Percentiles rank a stretch among this genome's conserved stretches.
Evolutionary conservation across 2,797 vertebrate genomes (phyloP).

Genomic region (Fistularia commersonii): DNA sequence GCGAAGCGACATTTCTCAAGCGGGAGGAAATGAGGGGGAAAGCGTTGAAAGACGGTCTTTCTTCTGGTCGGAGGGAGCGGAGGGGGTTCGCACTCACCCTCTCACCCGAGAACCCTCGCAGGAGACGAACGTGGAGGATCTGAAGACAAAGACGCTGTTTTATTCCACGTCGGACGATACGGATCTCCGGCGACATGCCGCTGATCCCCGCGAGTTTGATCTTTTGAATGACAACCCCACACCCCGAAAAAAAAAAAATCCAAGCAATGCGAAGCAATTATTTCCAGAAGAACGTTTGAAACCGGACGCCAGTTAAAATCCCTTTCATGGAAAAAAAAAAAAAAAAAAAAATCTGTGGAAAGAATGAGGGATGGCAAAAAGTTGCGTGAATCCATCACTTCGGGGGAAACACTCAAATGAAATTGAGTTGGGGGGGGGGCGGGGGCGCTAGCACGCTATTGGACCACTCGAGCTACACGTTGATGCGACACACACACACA

Average conservation of each 20-base stretch:
- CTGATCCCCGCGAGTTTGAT: too few relatives aligned
- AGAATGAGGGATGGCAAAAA: constrained; percentile 2
- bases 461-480: too few relatives aligned
- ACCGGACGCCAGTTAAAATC: not conserved
- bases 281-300: not conserved
- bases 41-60: constrained; percentile 58
- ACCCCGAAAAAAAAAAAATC: too few relatives aligned
- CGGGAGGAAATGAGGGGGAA: constrained; percentile 44
- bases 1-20: constrained; percentile 68
- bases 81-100: too few relatives aligned
- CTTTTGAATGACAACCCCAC: too few relatives aligned
- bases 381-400: constrained; percentile 15
- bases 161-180: constrained; percentile 32
- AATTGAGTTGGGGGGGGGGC: too few relatives aligned
- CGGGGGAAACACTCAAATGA: too few relatives aligned
- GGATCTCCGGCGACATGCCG: too few relatives aligned
- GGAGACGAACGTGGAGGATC: constrained; percentile 23
- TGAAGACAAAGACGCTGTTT: constrained; percentile 56
- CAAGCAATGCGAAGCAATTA: not conserved
- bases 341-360: too few relatives aligned
- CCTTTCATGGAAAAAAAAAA: too few relatives aligned
- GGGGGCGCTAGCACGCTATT: too few relatives aligned
- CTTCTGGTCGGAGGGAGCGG: constrained; percentile 47
- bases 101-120: constrained; percentile 36
- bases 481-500: too few relatives aligned